phyloP scores from a whole-genome alignment of 2,888 invertebrate species.

The Amblyjoppa fuscipennis region DNA sequence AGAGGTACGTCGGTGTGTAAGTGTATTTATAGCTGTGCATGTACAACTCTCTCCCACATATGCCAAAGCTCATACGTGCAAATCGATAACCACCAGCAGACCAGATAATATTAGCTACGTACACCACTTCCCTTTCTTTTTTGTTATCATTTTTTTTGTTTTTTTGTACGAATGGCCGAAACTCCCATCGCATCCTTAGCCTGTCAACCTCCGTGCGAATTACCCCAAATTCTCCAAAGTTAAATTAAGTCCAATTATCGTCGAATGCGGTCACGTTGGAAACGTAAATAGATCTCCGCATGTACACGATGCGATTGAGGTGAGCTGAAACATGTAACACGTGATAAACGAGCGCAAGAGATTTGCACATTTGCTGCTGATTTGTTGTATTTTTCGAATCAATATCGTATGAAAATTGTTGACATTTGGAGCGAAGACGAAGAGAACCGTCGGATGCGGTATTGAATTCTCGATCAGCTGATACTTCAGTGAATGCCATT shows the following conservation, averaged over 20 bases:
- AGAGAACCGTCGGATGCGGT: no score
- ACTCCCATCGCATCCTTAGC: not conserved
- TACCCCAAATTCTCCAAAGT: not conserved
- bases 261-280: not conserved
- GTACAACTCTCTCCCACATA: slow-evolving; percentile 22
- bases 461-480: no score
- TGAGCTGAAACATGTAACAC: no score
- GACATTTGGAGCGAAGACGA: not conserved
- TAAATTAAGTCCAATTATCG: not conserved
- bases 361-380: no score
- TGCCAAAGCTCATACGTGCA: slow-evolving; percentile 55
- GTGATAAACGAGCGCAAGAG: no score
- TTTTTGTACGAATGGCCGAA: not conserved
- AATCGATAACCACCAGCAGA: slow-evolving; percentile 61
- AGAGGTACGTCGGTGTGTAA: not conserved
- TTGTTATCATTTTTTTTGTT: not conserved
- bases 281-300: not conserved
- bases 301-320: not conserved
- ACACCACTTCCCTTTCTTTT: slow-evolving; percentile 17
- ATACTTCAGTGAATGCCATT: no score
- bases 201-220: not conserved
- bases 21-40: slow-evolving; percentile 51
- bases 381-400: no score
- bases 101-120: slow-evolving; percentile 60
- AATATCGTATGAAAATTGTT: not conserved